phyloP scores from a whole-genome alignment of 2,113 vertebrate genomes.

The Oncorhynchus kisutch region DNA sequence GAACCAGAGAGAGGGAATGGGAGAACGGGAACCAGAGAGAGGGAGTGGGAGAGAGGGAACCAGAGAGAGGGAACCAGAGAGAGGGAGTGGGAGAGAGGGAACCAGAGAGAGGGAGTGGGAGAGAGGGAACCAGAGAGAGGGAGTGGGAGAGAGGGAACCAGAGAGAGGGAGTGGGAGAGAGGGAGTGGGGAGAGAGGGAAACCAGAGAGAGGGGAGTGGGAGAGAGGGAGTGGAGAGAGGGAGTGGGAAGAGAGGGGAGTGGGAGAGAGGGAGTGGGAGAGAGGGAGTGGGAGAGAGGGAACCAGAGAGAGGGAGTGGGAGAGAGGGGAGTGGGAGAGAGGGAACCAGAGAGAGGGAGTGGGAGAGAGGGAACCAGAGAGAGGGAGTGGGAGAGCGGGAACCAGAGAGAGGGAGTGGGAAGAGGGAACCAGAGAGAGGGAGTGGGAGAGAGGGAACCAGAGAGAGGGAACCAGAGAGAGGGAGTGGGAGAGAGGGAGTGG shows the following conservation, averaged over 20 bases:
- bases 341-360: constrained; percentile 8
- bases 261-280: constrained; percentile 33
- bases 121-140: constrained; percentile 40
- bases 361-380: constrained; percentile 26
- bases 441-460: constrained; percentile 4
- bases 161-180: neutral
- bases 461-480: constrained; percentile 24
- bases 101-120: constrained; percentile 34
- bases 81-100: constrained; percentile 7
- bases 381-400: constrained; percentile 26
- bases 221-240: too few relatives aligned
- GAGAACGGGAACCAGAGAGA: too few relatives aligned
- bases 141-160: constrained; percentile 12
- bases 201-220: too few relatives aligned
- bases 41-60: constrained; percentile 11
- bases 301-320: constrained; percentile 25
- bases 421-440: constrained; percentile 14
- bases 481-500: too few relatives aligned
- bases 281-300: neutral
- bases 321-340: constrained; percentile 2
- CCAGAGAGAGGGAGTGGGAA: constrained; percentile 46
- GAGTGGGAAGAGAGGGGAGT: constrained; percentile 10
- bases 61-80: too few relatives aligned
- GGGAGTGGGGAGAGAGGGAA: neutral
- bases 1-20: constrained; percentile 42